These are phyloP conservation scores for Botia almorhae DNA, from an alignment of 2,797 vertebrate genomes.

Conservation along the genomic window DNA sequence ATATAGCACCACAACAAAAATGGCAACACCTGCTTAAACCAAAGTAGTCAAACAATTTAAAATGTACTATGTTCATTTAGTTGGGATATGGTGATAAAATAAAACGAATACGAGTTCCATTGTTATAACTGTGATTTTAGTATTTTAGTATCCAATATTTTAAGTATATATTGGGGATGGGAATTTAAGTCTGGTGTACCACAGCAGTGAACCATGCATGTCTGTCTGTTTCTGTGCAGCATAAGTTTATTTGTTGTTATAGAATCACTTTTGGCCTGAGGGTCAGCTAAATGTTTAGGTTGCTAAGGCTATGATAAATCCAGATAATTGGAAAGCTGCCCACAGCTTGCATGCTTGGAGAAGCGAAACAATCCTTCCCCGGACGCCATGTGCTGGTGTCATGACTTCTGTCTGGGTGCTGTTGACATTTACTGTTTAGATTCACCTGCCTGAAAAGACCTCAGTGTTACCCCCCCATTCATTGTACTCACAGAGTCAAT, in stretches of 20 bases:
- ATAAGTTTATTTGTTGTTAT: background rate
- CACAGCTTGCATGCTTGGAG: background rate
- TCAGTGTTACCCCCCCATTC: conserved; percentile 1
- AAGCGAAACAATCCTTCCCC: conserved; percentile 36
- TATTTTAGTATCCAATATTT: no score
- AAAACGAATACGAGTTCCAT: no score
- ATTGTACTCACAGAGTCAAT: background rate
- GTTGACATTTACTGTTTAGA: conserved; percentile 25
- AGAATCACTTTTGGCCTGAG: background rate
- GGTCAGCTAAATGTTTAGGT: background rate
- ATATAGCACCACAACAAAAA: no score
- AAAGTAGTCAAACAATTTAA: no score
- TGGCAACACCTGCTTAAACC: no score
- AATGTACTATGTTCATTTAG: no score
- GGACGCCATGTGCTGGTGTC: conserved; percentile 51
- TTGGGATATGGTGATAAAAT: no score
- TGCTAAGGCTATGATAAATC: background rate
- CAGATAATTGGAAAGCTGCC: background rate
- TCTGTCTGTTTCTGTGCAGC: background rate
- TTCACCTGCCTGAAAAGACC: conserved; percentile 47
- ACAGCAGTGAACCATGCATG: background rate
- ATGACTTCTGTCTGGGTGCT: conserved; percentile 13
- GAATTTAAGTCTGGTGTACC: background rate
- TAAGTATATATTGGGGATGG: background rate
- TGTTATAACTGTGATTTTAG: no score